A percentile compares a stretch with the other conserved stretches of the same genome.
These are phyloP conservation scores for Acanthosepion esculentum DNA, from an alignment of 2,888 invertebrate species.

Conservation along the genomic window DNA sequence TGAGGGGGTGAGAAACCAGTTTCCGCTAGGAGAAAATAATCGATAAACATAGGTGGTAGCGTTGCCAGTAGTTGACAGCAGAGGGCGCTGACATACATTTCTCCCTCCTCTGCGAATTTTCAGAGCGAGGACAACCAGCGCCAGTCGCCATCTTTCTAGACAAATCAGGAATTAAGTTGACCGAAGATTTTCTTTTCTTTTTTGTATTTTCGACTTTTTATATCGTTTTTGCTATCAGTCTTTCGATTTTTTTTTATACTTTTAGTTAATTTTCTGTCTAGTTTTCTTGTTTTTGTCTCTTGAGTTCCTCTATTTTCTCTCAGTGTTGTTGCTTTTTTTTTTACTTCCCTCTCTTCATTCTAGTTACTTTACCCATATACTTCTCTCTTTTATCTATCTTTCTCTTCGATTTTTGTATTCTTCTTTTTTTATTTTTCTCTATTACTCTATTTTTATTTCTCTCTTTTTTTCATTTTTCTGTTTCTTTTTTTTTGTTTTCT, in stretches of 20 bases:
- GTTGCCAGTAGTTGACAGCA: too few relatives aligned
- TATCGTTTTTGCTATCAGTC: not conserved
- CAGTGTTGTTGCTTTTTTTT: too few relatives aligned
- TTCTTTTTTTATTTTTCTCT: not conserved
- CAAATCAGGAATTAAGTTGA: slow-evolving; percentile 8
- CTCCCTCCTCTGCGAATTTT: not conserved
- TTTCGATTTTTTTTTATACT: too few relatives aligned
- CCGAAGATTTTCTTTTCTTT: slow-evolving; percentile 11
- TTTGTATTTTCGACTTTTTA: not conserved
- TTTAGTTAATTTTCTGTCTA: too few relatives aligned
- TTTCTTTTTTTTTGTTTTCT: not conserved
- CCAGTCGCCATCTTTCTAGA: slow-evolving; percentile 4
- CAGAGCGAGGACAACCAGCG: slow-evolving; percentile 8
- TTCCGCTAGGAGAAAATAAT: slow-evolving; percentile 7
- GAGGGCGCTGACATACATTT: slow-evolving; percentile 33
- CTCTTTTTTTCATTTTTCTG: not conserved
- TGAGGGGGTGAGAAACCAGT: not conserved
- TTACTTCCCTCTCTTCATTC: too few relatives aligned
- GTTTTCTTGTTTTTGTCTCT: too few relatives aligned
- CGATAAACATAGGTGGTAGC: slow-evolving; percentile 33
- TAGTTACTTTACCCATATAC: too few relatives aligned
- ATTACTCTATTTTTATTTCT: not conserved
- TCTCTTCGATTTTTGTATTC: too few relatives aligned
- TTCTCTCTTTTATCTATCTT: too few relatives aligned
- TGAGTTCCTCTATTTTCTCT: too few relatives aligned